These are phyloP conservation scores for Echinarachnius parma DNA, from an alignment of 53 echinoderm and acorn worm species.

Conservation along the genomic window DNA sequence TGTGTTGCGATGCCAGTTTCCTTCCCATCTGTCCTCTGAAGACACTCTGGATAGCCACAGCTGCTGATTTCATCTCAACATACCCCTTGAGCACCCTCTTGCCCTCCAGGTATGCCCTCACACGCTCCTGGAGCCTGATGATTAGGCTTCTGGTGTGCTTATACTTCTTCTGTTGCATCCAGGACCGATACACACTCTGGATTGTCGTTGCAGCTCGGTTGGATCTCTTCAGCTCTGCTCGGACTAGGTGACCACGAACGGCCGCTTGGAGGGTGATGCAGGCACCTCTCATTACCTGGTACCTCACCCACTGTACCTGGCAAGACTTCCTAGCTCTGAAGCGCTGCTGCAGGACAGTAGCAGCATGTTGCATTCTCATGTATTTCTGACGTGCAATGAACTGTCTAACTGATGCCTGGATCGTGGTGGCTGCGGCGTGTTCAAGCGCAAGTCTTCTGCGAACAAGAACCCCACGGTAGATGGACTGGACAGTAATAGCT, in stretches of 20 bases:
- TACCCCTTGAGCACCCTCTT: conserved; percentile 16
- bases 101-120: conserved; percentile 32
- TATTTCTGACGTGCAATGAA: conserved; percentile 34
- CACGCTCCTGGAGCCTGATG: conserved; percentile 41
- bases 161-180: conserved; percentile 35
- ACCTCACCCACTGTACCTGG: conserved; percentile 29
- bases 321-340: conserved; percentile 60
- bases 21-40: conserved; percentile 50
- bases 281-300: conserved; percentile 51
- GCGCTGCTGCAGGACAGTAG: conserved; percentile 46
- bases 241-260: conserved; percentile 49
- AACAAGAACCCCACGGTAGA: conserved; percentile 38
- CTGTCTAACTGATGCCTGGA: conserved; percentile 51
- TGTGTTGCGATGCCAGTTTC: conserved; percentile 45
- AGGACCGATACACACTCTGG: conserved; percentile 45
- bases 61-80: conserved; percentile 43
- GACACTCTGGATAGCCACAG: conserved; percentile 48
- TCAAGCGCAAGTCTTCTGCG: conserved; percentile 16
- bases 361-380: conserved; percentile 31
- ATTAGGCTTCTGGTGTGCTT: conserved; percentile 19
- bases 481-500: conserved; percentile 46
- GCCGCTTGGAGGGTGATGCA: conserved; percentile 68
- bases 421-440: conserved; percentile 39
- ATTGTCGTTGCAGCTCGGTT: conserved; percentile 56
- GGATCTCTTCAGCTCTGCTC: conserved; percentile 34